Conservation (phyloP, 1,140 invertebrate species). For the Micrasema longulum region DNA sequence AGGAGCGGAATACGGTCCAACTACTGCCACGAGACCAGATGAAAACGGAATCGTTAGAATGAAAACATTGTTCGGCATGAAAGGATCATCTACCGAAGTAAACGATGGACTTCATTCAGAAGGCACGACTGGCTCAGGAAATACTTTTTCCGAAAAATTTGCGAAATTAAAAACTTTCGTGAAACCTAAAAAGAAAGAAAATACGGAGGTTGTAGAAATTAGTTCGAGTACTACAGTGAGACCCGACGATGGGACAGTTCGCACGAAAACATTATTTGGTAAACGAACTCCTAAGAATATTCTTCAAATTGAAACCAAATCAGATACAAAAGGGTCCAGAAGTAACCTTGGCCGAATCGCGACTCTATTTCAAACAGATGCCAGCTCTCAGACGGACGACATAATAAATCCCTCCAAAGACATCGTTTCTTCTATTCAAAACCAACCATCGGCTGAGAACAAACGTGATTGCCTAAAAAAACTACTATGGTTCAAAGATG, state of each 20-base stretch:
- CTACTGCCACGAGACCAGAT: neutral
- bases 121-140: neutral
- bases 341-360: conserved; percentile 15
- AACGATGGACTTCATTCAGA: neutral
- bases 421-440: neutral
- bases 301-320: conserved; percentile 10
- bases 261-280: conserved; percentile 48
- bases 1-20: neutral
- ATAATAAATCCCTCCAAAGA: neutral
- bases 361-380: conserved; percentile 43
- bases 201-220: conserved; percentile 1
- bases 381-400: conserved; percentile 39
- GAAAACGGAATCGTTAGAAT: conserved; percentile 19
- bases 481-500: conserved; percentile 18
- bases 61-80: conserved; percentile 39
- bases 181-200: conserved; percentile 31
- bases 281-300: conserved; percentile 16
- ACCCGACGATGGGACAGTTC: conserved; percentile 33
- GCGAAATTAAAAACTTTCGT: conserved; percentile 40
- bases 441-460: conserved; percentile 16
- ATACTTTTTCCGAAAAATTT: conserved; percentile 22
- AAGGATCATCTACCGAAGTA: neutral
- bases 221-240: conserved; percentile 3
- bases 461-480: conserved; percentile 31
- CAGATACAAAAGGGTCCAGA: neutral